These are phyloP conservation scores for Recurvirostra avosetta DNA, from an alignment of 2,113 vertebrate genomes.

Conservation along the genomic window DNA sequence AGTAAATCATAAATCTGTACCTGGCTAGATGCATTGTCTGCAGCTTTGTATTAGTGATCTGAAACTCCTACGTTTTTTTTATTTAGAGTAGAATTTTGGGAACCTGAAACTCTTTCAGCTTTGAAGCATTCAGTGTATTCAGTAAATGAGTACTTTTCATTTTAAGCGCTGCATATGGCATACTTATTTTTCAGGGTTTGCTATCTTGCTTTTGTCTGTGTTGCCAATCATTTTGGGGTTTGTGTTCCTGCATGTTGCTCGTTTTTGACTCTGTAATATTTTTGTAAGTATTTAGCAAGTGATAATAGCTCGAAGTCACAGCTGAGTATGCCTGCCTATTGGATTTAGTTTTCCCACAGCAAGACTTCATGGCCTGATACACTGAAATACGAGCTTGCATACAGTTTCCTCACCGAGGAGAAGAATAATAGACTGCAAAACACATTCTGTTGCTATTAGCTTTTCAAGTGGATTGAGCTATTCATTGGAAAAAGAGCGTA, in stretches of 20 bases:
- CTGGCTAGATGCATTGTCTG: neutral
- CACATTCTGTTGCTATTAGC: slow-evolving; percentile 46
- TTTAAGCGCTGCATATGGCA: neutral
- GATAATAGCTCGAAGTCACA: slow-evolving; percentile 52
- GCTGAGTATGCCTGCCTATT: slow-evolving; percentile 38
- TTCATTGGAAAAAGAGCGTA: slow-evolving; percentile 33
- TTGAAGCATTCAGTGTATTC: neutral
- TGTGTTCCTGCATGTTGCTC: neutral
- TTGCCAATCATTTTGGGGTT: neutral
- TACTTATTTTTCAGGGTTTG: neutral
- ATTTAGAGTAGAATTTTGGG: neutral
- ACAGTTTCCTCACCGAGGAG: slow-evolving; percentile 48
- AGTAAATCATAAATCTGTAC: neutral
- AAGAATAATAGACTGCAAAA: slow-evolving; percentile 61
- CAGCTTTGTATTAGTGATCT: neutral
- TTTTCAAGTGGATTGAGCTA: slow-evolving; percentile 63
- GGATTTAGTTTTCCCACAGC: slow-evolving; percentile 59
- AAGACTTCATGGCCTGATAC: slow-evolving; percentile 38
- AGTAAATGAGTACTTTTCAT: neutral
- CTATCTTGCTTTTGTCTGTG: neutral
- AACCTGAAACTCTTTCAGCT: neutral
- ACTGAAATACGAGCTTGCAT: slow-evolving; percentile 43
- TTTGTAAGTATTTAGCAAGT: slow-evolving; percentile 34
- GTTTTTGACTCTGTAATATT: slow-evolving; percentile 1
- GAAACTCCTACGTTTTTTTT: neutral